phyloP scores from a whole-genome alignment of 2,888 invertebrate species.

The Yponomeuta sedellus region DNA sequence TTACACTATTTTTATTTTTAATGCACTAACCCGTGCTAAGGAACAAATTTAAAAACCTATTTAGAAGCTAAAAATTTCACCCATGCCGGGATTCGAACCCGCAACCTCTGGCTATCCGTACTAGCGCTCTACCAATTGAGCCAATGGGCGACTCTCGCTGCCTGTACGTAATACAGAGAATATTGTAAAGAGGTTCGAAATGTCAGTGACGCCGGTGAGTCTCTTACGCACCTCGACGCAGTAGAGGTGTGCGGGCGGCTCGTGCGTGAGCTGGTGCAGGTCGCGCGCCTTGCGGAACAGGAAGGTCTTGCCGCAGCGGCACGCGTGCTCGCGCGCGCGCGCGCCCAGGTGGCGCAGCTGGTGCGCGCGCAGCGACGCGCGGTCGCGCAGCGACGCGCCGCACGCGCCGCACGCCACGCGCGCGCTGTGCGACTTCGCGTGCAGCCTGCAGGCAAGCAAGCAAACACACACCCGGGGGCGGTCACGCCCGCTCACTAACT shows the following conservation, averaged over 20 bases:
- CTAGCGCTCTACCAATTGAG: too few species aligned
- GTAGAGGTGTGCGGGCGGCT: constrained; percentile 47
- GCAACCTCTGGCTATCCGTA: too few species aligned
- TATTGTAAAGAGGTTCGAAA: too few species aligned
- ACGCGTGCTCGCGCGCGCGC: constrained; percentile 53
- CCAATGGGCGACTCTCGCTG: too few species aligned
- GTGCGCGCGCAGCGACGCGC: constrained; percentile 50
- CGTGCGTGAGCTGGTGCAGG: constrained; percentile 52
- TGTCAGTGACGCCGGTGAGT: too few species aligned
- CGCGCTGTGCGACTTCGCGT: constrained; percentile 49
- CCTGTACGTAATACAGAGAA: too few species aligned
- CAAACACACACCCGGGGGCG: constrained; percentile 35
- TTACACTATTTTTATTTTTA: too few species aligned
- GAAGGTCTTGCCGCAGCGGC: constrained; percentile 52
- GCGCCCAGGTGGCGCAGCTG: constrained; percentile 54
- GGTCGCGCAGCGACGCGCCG: constrained; percentile 41
- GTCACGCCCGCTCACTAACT: too few species aligned
- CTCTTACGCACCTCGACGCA: constrained; percentile 47
- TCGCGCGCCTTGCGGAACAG: constrained; percentile 62
- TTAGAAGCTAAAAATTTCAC: too few species aligned
- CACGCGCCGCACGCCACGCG: constrained; percentile 24
- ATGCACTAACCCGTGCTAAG: too few species aligned
- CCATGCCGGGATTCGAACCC: too few species aligned
- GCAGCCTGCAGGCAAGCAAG: constrained; percentile 47
- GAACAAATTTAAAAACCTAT: too few species aligned